Conservation (phyloP, 2,888 invertebrate genomes). For the Mesopsocus fuscifrons region DNA sequence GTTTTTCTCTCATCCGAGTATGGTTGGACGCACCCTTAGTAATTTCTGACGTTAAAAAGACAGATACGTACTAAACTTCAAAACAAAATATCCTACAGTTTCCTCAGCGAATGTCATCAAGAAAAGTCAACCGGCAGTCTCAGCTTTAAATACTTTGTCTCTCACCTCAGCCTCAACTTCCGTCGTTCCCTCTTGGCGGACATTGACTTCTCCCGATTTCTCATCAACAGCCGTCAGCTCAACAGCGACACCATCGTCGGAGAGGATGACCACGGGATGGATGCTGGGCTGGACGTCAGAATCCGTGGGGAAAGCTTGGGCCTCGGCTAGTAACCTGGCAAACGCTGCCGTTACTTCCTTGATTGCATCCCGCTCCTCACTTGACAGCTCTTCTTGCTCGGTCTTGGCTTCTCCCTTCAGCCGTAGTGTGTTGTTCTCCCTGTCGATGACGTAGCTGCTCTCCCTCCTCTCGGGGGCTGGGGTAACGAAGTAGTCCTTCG, state of each 20-base stretch:
- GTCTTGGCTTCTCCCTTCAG: not conserved
- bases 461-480: not conserved
- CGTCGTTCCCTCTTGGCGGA: not conserved
- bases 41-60: too few species aligned
- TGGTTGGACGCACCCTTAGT: too few species aligned
- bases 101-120: too few species aligned
- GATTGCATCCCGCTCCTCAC: too few species aligned
- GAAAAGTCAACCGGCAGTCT: too few species aligned
- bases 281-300: too few species aligned
- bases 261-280: conserved; percentile 1
- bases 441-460: conserved; percentile 5
- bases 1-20: too few species aligned
- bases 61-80: too few species aligned
- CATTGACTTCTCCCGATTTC: not conserved
- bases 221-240: not conserved
- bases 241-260: not conserved
- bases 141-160: too few species aligned
- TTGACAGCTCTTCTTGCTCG: not conserved
- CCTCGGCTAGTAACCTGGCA: not conserved
- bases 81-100: too few species aligned
- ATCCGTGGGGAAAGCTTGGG: too few species aligned
- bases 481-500: not conserved
- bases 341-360: not conserved
- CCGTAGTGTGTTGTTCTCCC: not conserved
- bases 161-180: too few species aligned